A percentile compares a stretch with the other conserved stretches of the same genome.
phyloP scores from a whole-genome alignment of 2,888 invertebrate species.

The Cylloceria caligata region DNA sequence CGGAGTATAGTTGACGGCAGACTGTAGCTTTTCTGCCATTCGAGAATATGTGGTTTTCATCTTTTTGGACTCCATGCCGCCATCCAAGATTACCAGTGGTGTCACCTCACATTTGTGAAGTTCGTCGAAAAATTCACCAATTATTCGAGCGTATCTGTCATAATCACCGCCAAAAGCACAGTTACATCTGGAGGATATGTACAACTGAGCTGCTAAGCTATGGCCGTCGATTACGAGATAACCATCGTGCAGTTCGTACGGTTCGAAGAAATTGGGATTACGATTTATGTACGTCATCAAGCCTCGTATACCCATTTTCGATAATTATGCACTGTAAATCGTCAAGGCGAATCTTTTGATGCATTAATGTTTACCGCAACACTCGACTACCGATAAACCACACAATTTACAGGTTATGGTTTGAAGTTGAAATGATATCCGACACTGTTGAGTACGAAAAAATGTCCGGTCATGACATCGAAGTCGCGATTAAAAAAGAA shows the following conservation, averaged over 20 bases:
- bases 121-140: conserved; percentile 89
- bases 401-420: no score
- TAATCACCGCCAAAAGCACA: conserved; percentile 95
- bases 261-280: conserved; percentile 88
- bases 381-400: no score
- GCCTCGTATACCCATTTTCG: conserved; percentile 88
- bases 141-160: conserved; percentile 89
- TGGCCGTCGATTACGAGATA: conserved; percentile 93
- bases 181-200: conserved; percentile 87
- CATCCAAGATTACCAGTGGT: conserved; percentile 92
- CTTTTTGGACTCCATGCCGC: conserved; percentile 91
- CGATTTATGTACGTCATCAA: conserved; percentile 92
- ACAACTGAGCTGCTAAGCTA: conserved; percentile 90
- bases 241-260: conserved; percentile 88
- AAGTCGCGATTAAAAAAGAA: conserved; percentile 93
- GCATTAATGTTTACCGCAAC: no score
- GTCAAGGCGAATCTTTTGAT: no score
- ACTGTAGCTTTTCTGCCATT: conserved; percentile 87
- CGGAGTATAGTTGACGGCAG: conserved; percentile 86
- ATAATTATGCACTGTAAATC: conserved; percentile 38
- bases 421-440: no score
- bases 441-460: conserved; percentile 95
- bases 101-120: conserved; percentile 90
- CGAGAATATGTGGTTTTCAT: conserved; percentile 88
- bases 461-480: conserved; percentile 92